A percentile compares a stretch with the other conserved stretches of the same genome.
Evolutionary conservation across 1,140 invertebrate species (phyloP).

Genomic region (Drosophila ogumai): DNA sequence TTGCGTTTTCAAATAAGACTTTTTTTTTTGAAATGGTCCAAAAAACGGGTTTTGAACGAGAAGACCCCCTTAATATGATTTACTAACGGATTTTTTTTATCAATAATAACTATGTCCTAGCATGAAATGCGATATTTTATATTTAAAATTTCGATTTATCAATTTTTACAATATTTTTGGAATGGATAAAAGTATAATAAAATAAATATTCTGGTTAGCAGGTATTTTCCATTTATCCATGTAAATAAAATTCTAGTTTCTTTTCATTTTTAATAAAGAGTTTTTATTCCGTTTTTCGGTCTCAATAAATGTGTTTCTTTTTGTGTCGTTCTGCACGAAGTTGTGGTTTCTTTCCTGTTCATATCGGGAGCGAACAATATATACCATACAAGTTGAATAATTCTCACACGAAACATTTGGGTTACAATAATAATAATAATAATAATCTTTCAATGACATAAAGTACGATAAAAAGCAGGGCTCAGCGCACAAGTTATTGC

Average conservation of each 20-base stretch:
- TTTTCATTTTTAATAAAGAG: conserved; percentile 47
- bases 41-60: no score
- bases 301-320: conserved; percentile 19
- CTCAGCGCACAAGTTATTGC: conserved; percentile 44
- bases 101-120: no score
- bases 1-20: no score
- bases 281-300: conserved; percentile 51
- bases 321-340: conserved; percentile 36
- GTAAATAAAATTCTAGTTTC: not conserved
- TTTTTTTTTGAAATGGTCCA: no score
- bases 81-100: no score
- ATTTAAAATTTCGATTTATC: no score
- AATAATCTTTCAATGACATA: conserved; percentile 64
- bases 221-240: not conserved
- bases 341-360: conserved; percentile 14
- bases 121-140: no score
- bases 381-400: conserved; percentile 59
- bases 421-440: conserved; percentile 56
- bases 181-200: no score
- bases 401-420: conserved; percentile 64
- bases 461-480: conserved; percentile 51
- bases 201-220: no score
- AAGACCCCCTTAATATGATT: no score
- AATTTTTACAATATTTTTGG: no score
- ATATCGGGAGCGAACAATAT: conserved; percentile 18